phyloP scores from a whole-genome alignment of 2,888 invertebrate species.

The Mesorhabditis sp. region DNA sequence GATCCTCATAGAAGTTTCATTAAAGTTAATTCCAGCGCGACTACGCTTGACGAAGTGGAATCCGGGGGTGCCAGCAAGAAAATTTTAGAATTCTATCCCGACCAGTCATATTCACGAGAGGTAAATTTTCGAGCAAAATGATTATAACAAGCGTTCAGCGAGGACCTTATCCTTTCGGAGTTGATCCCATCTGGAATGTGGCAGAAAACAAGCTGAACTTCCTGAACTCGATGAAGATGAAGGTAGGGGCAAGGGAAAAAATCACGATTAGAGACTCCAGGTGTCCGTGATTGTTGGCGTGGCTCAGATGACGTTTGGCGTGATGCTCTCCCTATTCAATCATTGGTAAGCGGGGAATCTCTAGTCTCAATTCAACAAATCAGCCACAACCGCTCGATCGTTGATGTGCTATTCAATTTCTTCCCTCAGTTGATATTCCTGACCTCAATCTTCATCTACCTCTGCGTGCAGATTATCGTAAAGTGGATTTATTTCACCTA shows the following conservation, averaged over 20 bases:
- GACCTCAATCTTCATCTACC: slow-evolving; percentile 85
- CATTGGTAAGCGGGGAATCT: slow-evolving; percentile 32
- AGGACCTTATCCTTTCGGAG: slow-evolving; percentile 61
- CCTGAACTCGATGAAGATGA: slow-evolving; percentile 59
- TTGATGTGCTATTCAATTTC: slow-evolving; percentile 84
- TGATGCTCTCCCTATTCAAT: slow-evolving; percentile 51
- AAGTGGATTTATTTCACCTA: slow-evolving; percentile 72
- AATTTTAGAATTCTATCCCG: slow-evolving; percentile 31
- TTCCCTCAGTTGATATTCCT: slow-evolving; percentile 91
- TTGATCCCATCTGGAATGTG: slow-evolving; percentile 61
- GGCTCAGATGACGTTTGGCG: slow-evolving; percentile 56
- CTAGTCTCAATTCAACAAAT: slow-evolving; percentile 24
- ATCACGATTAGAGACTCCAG: slow-evolving; percentile 11
- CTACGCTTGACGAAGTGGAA: too few species aligned
- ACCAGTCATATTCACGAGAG: slow-evolving; percentile 59
- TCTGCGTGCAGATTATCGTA: slow-evolving; percentile 86
- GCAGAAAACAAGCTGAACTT: slow-evolving; percentile 57
- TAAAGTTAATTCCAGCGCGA: too few species aligned
- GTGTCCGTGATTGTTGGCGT: slow-evolving; percentile 55
- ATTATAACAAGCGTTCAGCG: slow-evolving; percentile 19
- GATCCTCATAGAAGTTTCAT: too few species aligned
- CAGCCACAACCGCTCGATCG: slow-evolving; percentile 66
- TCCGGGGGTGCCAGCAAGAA: too few species aligned
- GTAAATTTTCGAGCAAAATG: slow-evolving; percentile 20
- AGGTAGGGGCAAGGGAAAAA: slow-evolving; percentile 16